Percentiles rank a stretch among this genome's conserved stretches.
phyloP scores from a whole-genome alignment of 2,113 vertebrate genomes.

The Dasyornis broadbenti region DNA sequence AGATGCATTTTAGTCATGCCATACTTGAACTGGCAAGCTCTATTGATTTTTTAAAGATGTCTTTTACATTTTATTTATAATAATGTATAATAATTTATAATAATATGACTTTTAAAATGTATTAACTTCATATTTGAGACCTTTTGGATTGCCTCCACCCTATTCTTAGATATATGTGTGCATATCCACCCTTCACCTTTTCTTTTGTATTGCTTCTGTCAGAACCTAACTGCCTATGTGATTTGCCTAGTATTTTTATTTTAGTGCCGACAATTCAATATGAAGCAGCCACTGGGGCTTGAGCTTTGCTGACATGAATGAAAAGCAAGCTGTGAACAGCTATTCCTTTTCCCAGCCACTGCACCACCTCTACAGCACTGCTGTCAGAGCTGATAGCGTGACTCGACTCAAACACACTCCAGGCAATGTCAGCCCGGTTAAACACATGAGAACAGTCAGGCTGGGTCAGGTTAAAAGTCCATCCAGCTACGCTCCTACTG shows the following conservation, averaged over 20 bases:
- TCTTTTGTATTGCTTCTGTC: background rate
- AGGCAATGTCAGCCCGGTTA: conserved; percentile 25
- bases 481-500: background rate
- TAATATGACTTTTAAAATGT: background rate
- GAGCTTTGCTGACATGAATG: background rate
- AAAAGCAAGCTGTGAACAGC: conserved; percentile 17
- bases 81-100: background rate
- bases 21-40: background rate
- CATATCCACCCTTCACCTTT: background rate
- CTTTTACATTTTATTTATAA: background rate
- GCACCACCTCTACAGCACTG: background rate
- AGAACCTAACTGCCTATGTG: background rate
- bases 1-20: background rate
- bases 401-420: background rate
- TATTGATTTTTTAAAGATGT: background rate
- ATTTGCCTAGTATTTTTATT: conserved; percentile 1
- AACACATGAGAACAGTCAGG: conserved; percentile 8
- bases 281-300: background rate
- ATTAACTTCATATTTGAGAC: background rate
- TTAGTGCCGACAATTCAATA: background rate
- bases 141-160: background rate
- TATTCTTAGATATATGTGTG: background rate
- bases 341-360: background rate
- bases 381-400: conserved; percentile 12
- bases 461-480: conserved; percentile 21